Base-by-base conservation (phyloP, 2,888 invertebrate species). In the Drosophila subsilvestris region DNA sequence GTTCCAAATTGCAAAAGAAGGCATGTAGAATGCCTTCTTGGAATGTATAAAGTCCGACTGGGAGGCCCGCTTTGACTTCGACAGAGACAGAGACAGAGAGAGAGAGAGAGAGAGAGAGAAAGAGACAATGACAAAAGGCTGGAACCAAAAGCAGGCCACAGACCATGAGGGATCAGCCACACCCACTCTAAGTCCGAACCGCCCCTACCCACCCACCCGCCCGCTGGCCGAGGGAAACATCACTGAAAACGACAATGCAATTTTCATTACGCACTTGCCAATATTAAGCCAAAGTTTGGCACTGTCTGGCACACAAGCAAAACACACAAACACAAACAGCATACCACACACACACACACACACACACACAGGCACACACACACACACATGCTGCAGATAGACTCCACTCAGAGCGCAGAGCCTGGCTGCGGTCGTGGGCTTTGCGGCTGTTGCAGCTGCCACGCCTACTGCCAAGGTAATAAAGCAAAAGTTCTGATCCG, bases 221-320 rank as follows among this genome's bases (percentile, higher is more conserved):
- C 14, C 20, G 51, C 45, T 27, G 50, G 48, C 53, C 10, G 60
- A 42, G 62, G 63, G 50, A 37, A 37, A 6, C 37, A 14, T 55
- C 67, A 58, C 44, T 47, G 53, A 68, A 47, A 62, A 58, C 54
- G 58, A 80, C 79, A 84, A 79, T 88, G 86, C 88, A 84, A 86
- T 84, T 88, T 82, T 82, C 83, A 88, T 83, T 86, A 79, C 72
- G 88, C 84, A 70, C 70, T 71, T 53, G 74, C 76, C 76, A 75
- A 75, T 75, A 75, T 74, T 74, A 74, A 74, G 76, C 62, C 70
- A 78, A 81, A 81, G 83, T 81, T 87, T 81, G 80, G 60, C 55
- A 56, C 62, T 66, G 60, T 60, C 63, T 50, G 61, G 49, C 45
- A 37, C 37, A 37, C 37, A 37, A 2, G 37, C 37, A 37, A 37